These are phyloP conservation scores for Pollenia griseotomentosa DNA, from an alignment of 2,888 invertebrate genomes.

Conservation along the genomic window DNA sequence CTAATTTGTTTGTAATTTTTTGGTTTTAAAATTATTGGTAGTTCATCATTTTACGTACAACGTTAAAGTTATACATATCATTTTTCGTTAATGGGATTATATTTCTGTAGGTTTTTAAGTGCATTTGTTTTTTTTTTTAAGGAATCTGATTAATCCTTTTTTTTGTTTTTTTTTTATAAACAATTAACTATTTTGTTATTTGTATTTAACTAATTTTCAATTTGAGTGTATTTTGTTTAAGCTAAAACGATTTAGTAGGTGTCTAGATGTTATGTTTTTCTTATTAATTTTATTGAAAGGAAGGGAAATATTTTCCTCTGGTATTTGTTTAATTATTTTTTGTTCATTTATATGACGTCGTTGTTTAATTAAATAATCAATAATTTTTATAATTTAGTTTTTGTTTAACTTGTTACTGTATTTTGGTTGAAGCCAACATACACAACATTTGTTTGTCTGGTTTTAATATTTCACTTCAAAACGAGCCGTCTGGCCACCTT, in stretches of 20 bases:
- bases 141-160: conserved; percentile 45
- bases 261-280: conserved; percentile 7
- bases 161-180: conserved; percentile 60
- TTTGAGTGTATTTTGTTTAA: conserved; percentile 66
- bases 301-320: conserved; percentile 21
- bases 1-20: conserved; percentile 23
- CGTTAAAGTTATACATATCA: conserved; percentile 39
- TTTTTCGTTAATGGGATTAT: conserved; percentile 36
- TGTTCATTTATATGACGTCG: conserved; percentile 71
- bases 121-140: conserved; percentile 56
- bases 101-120: conserved; percentile 51
- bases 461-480: conserved; percentile 1
- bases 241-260: conserved; percentile 64
- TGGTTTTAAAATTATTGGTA: conserved; percentile 41
- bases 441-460: conserved; percentile 42
- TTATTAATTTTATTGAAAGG: conserved; percentile 15
- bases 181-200: conserved; percentile 65
- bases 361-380: conserved; percentile 60
- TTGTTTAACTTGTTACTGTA: conserved; percentile 16
- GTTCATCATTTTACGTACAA: conserved; percentile 56
- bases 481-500: conserved; percentile 55
- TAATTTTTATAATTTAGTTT: conserved; percentile 43
- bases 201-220: conserved; percentile 66
- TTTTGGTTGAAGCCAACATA: conserved; percentile 15
- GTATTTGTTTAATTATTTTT: conserved; percentile 45